A percentile compares a stretch with the other conserved stretches of the same genome.
phyloP scores from a whole-genome alignment of 2,797 vertebrate genomes.

The Cyprinodon diabolis region DNA sequence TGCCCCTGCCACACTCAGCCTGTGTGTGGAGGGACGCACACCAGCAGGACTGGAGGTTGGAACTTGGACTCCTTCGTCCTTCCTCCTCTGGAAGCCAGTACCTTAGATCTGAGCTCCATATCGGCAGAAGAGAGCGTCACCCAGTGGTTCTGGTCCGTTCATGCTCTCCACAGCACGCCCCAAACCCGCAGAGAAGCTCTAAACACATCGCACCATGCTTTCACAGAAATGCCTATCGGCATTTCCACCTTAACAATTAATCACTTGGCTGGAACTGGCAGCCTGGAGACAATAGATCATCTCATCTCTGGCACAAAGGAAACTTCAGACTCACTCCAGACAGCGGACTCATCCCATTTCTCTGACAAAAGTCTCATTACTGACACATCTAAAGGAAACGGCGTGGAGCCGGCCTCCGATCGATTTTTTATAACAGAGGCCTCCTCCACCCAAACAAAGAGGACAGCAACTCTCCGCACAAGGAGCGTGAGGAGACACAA shows the following conservation, averaged over 20 bases:
- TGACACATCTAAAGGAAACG: slow-evolving; percentile 17
- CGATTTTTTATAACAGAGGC: slow-evolving; percentile 56
- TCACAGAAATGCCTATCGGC: slow-evolving; percentile 35
- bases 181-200: slow-evolving; percentile 24
- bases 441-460: slow-evolving; percentile 63
- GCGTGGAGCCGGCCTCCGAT: slow-evolving; percentile 40
- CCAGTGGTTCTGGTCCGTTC: slow-evolving; percentile 59
- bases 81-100: slow-evolving; percentile 58
- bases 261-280: slow-evolving; percentile 22
- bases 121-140: slow-evolving; percentile 45
- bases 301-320: slow-evolving; percentile 28
- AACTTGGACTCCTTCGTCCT: slow-evolving; percentile 73
- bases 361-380: slow-evolving; percentile 43
- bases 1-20: slow-evolving; percentile 84
- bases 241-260: slow-evolving; percentile 35
- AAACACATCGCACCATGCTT: slow-evolving; percentile 12
- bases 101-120: slow-evolving; percentile 48
- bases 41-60: slow-evolving; percentile 67
- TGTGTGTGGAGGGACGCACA: slow-evolving; percentile 69
- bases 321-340: slow-evolving; percentile 24
- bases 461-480: slow-evolving; percentile 78
- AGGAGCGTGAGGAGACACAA: slow-evolving; percentile 79
- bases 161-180: slow-evolving; percentile 41
- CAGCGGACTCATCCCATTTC: slow-evolving; percentile 23
- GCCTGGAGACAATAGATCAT: slow-evolving; percentile 23